phyloP scores from a whole-genome alignment of 1,140 invertebrate genomes.

The Drosophila tsacasi region DNA sequence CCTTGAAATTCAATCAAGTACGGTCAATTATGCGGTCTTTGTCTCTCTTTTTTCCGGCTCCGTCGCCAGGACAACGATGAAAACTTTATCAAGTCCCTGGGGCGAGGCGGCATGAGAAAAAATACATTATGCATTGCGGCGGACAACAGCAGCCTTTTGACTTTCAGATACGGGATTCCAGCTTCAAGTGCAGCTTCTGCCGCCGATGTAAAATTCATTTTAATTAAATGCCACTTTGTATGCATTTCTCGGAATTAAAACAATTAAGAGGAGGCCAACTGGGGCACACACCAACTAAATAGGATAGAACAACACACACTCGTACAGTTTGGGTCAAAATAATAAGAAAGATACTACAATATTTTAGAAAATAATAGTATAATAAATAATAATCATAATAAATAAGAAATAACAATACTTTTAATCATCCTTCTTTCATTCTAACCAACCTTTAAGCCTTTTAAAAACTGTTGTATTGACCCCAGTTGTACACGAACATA shows the following conservation, averaged over 20 bases:
- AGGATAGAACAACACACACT: constrained; percentile 2
- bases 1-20: constrained; percentile 75
- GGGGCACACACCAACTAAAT: constrained; percentile 47
- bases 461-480: not conserved
- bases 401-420: no score
- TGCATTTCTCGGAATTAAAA: constrained; percentile 82
- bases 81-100: constrained; percentile 47
- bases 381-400: no score
- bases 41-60: constrained; percentile 4
- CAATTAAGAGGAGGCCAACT: constrained; percentile 71
- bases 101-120: constrained; percentile 1
- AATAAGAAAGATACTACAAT: not conserved
- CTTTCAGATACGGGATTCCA: constrained; percentile 5
- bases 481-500: not conserved
- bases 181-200: constrained; percentile 26
- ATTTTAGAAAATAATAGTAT: not conserved
- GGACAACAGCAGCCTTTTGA: constrained; percentile 4
- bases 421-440: not conserved
- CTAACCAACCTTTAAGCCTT: not conserved
- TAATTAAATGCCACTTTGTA: constrained; percentile 82
- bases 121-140: constrained; percentile 62
- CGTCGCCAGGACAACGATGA: constrained; percentile 19
- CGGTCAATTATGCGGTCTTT: constrained; percentile 58
- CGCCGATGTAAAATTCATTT: constrained; percentile 65
- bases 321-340: not conserved